Evolutionary conservation across 2,113 vertebrate genomes (phyloP).

Genomic region (Orycteropus afer): DNA sequence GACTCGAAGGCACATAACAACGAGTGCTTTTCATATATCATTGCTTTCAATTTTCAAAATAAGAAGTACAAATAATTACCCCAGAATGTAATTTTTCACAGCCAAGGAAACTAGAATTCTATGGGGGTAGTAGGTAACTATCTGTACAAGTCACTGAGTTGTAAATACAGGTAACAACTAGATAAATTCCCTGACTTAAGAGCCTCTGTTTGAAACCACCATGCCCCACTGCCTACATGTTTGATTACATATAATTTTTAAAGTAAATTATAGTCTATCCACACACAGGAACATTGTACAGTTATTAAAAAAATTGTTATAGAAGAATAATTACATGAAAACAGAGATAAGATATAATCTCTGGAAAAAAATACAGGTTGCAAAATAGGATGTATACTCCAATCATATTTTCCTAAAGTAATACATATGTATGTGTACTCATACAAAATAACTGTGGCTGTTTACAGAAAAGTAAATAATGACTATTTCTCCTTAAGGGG

Average conservation of each 20-base stretch:
- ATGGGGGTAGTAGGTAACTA: not conserved
- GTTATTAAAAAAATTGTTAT: not conserved
- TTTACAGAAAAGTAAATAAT: conserved; percentile 28
- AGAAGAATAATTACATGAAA: not conserved
- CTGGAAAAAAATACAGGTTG: not conserved
- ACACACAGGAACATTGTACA: not conserved
- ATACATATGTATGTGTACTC: not conserved
- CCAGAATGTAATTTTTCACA: not conserved
- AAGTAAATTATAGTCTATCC: conserved; percentile 6
- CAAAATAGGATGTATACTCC: not conserved
- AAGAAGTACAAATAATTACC: not conserved
- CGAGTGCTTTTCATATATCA: not conserved
- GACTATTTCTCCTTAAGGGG: not conserved
- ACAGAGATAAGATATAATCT: conserved; percentile 25
- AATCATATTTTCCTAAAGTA: conserved; percentile 8
- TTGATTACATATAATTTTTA: not conserved
- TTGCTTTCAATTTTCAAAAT: not conserved
- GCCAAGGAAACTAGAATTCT: not conserved
- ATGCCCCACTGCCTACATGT: not conserved
- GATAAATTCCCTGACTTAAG: not conserved
- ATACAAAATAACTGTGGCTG: not conserved
- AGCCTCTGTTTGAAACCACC: not conserved
- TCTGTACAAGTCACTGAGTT: not conserved
- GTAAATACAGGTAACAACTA: not conserved
- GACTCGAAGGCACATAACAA: too few species aligned